Conservation (phyloP, 2,888 invertebrate species). For the Gryllus longicercus region DNA sequence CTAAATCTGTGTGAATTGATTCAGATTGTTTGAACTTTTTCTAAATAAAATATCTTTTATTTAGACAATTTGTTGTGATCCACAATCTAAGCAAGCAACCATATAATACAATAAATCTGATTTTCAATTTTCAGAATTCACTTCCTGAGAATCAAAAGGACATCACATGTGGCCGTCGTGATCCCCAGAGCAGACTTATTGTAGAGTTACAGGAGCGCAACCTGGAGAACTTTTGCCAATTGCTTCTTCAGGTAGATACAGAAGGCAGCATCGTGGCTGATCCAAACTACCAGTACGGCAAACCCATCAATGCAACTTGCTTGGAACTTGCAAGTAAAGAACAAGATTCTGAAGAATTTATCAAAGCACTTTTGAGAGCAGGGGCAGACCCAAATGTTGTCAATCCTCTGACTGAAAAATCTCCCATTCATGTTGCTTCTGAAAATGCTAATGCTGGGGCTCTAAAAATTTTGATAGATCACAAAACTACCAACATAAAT, state of each 20-base stretch:
- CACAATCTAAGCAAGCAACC: too few species aligned
- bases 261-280: slow-evolving; percentile 22
- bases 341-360: slow-evolving; percentile 4
- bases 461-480: slow-evolving; percentile 19
- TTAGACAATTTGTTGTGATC: too few species aligned
- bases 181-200: slow-evolving; percentile 19
- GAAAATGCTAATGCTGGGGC: slow-evolving; percentile 24
- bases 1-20: too few species aligned
- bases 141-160: too few species aligned
- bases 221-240: neutral
- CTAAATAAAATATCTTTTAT: too few species aligned
- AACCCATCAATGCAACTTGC: slow-evolving; percentile 26
- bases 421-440: slow-evolving; percentile 22
- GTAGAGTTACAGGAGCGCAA: slow-evolving; percentile 20
- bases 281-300: slow-evolving; percentile 25
- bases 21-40: too few species aligned
- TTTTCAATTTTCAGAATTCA: too few species aligned
- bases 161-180: neutral
- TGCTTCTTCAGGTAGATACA: slow-evolving; percentile 18
- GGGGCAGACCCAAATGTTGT: slow-evolving; percentile 26
- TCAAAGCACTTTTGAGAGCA: neutral
- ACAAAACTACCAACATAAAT: slow-evolving; percentile 24
- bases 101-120: too few species aligned
- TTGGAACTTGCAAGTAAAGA: slow-evolving; percentile 24
- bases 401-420: slow-evolving; percentile 22